Evolutionary conservation across 2,113 vertebrate genomes (phyloP), one percentile per base, ranked within the genome.

Genomic region (Nannospalax galili): DNA sequence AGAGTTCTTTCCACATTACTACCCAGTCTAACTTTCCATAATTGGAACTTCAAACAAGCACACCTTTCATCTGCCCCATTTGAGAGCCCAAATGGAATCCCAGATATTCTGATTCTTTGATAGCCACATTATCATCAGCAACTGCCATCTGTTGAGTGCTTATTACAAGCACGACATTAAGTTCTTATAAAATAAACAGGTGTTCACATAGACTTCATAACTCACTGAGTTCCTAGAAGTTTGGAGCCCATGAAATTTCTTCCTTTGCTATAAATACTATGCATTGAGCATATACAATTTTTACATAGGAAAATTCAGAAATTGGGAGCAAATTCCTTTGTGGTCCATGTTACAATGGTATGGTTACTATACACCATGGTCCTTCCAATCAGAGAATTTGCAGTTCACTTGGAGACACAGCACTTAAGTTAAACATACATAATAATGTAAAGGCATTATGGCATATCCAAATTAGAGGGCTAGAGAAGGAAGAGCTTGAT

Each of bases 131-230:
- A 90, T 95, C 70, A 94, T 73, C 93, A 89, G 12, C 56, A 80
- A 40, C 74, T 42, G 52, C 30, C 67, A 92, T 73, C 80, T 93
- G 35, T 48, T 80, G 84, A 88, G 40, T 11, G 35, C 11, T 67
- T 95, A 80, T 95, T 77, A 78, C 19, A 92, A 94, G 88, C 42
- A 88, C 95, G 15, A 14, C 72, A 40, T 32, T 81, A 32, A 67
- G 40, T 89, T 87, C 60, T 95, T 84, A 69, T 91, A 72, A 95
- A 95, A 90, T 56, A 95, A 85, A 73, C 85, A 90, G 72, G 48
- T 94, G 56, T 84, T 92, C 8, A 35, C 75, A 67, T 35, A 84
- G 84, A 73, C 56, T 81, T 85, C 30, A 58, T 35, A 69, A 93
- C 35, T 35, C 32, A 88, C 40, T 7, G 22, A 78, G 45, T 10